Percentiles rank a stretch among this genome's conserved stretches.
Conservation (phyloP, 2,113 vertebrate genomes). For the Protobothrops flavoviridis region DNA sequence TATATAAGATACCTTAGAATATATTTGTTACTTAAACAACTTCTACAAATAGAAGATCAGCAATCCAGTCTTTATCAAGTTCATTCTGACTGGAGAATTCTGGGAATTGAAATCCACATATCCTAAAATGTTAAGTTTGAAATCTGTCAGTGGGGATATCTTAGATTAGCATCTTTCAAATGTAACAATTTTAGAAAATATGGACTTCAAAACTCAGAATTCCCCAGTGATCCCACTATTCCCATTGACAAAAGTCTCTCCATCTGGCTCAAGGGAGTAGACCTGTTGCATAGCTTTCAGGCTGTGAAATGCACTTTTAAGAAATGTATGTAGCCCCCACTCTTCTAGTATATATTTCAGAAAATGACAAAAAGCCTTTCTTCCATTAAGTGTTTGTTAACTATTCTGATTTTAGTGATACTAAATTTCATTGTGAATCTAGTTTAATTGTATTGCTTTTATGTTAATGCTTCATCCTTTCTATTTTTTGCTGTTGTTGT, state of each 20-base stretch:
- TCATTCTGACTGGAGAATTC: not conserved
- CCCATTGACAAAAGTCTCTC: not conserved
- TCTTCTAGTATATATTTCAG: not conserved
- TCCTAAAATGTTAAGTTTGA: not conserved
- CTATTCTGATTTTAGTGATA: not conserved
- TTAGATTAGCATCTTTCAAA: too few species aligned
- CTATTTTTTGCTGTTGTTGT: not conserved
- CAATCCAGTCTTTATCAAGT: not conserved
- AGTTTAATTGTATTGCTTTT: not conserved
- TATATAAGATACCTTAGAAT: too few species aligned
- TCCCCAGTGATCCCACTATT: too few species aligned
- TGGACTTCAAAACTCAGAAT: too few species aligned
- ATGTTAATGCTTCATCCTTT: not conserved
- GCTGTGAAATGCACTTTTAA: not conserved
- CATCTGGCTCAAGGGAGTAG: not conserved
- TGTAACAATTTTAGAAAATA: too few species aligned
- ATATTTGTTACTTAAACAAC: not conserved
- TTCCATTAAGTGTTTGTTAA: not conserved
- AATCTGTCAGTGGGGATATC: too few species aligned
- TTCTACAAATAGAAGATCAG: not conserved
- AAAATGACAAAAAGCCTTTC: not conserved
- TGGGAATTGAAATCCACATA: not conserved
- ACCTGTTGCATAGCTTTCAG: not conserved
- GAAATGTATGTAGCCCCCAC: not conserved
- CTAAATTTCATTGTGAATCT: not conserved